Evolutionary conservation across 2,797 vertebrate genomes (phyloP).

Genomic region (Gymnocypris eckloni): DNA sequence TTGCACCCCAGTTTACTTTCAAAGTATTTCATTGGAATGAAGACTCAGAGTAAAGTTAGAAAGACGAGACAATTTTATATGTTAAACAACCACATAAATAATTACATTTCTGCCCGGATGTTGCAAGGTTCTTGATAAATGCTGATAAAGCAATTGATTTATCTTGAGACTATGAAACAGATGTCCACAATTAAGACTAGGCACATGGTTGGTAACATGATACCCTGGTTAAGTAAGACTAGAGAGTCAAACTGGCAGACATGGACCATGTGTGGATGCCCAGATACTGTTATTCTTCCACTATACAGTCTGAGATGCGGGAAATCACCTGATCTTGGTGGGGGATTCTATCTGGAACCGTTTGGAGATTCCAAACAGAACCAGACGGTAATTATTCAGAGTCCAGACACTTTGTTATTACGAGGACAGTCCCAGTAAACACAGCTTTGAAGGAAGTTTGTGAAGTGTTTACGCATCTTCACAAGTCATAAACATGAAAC

Average conservation of each 20-base stretch:
- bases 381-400: conserved; percentile 71
- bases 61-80: conserved; percentile 14
- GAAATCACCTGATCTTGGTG: conserved; percentile 31
- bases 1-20: conserved; percentile 27
- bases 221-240: conserved; percentile 45
- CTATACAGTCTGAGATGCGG: not conserved
- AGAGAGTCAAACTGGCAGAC: conserved; percentile 20
- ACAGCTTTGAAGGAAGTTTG: conserved; percentile 58
- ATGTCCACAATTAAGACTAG: conserved; percentile 47
- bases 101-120: not conserved
- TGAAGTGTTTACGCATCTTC: conserved; percentile 51
- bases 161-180: conserved; percentile 29
- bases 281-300: not conserved
- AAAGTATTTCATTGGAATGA: conserved; percentile 29
- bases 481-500: conserved; percentile 62
- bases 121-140: conserved; percentile 20
- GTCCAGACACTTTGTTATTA: conserved; percentile 48
- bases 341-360: conserved; percentile 9
- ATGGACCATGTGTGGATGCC: conserved; percentile 40
- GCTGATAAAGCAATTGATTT: conserved; percentile 37
- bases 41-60: not conserved
- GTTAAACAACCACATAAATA: conserved; percentile 36
- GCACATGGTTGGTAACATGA: conserved; percentile 30
- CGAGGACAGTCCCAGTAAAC: conserved; percentile 52
- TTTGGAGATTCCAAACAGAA: conserved; percentile 62